Conservation (phyloP, 2,113 vertebrate species). For the Chaetodon trifascialis region DNA sequence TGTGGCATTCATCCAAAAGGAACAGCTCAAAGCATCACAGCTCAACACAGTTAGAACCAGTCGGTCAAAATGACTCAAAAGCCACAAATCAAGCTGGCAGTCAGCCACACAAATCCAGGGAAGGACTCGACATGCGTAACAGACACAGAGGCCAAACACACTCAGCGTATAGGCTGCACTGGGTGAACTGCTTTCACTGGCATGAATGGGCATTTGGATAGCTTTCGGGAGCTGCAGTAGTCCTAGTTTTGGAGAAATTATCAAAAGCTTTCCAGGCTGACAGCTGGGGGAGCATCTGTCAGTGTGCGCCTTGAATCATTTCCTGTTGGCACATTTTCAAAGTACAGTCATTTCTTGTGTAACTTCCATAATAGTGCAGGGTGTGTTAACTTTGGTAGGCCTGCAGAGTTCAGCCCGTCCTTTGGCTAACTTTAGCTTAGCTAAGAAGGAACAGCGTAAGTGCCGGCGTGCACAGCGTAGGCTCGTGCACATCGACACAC, state of each 20-base stretch:
- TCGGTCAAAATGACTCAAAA: neutral
- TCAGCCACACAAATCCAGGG: neutral
- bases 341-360: neutral
- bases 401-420: neutral
- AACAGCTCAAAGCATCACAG: conserved; percentile 9
- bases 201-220: neutral
- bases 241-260: neutral
- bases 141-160: neutral
- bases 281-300: neutral
- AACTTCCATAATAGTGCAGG: too few relatives aligned
- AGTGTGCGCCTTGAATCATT: neutral
- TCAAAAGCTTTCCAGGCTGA: neutral
- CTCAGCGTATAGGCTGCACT: neutral
- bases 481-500: neutral
- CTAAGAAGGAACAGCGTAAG: too few relatives aligned
- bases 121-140: neutral
- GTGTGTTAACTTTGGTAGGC: neutral
- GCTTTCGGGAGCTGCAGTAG: neutral
- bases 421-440: too few relatives aligned
- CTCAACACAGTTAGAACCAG: neutral
- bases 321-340: neutral
- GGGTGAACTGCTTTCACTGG: neutral
- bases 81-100: neutral
- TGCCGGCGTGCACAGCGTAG: neutral
- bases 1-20: neutral